A percentile compares a stretch with the other conserved stretches of the same genome.
These are phyloP conservation scores for Eublepharis macularius DNA, from an alignment of 2,113 vertebrate species.

Conservation along the genomic window DNA sequence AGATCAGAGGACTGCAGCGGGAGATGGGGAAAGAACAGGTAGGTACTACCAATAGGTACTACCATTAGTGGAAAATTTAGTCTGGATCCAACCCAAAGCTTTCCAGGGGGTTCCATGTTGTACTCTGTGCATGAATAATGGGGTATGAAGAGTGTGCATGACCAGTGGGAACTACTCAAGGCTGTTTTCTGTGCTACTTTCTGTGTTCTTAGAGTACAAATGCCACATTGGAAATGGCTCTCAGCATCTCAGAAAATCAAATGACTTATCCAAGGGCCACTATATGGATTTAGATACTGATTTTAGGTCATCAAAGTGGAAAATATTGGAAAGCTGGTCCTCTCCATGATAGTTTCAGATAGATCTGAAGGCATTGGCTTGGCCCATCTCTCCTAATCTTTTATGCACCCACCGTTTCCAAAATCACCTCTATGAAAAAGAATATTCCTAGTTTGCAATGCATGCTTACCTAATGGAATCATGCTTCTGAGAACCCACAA, in stretches of 20 bases:
- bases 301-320: background rate
- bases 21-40: no score
- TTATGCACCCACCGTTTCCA: constrained; percentile 54
- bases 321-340: constrained; percentile 4
- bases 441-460: constrained; percentile 51
- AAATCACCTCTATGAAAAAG: constrained; percentile 49
- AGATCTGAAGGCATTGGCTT: constrained; percentile 20
- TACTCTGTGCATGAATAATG: background rate
- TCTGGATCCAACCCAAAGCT: no score
- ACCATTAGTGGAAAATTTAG: no score
- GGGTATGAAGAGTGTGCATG: background rate
- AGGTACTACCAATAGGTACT: no score
- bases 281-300: constrained; percentile 9
- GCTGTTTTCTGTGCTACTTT: background rate
- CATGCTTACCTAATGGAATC: constrained; percentile 38
- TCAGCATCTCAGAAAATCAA: background rate
- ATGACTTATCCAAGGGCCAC: background rate
- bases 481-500: constrained; percentile 48
- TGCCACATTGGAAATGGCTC: background rate
- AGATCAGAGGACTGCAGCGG: no score
- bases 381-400: constrained; percentile 39
- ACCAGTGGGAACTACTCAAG: background rate
- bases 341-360: constrained; percentile 17
- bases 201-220: background rate
- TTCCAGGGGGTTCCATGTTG: background rate